A percentile compares a stretch with the other conserved stretches of the same genome.
Conservation (phyloP, 2,888 invertebrate genomes). For the Nemurella pictetii region DNA sequence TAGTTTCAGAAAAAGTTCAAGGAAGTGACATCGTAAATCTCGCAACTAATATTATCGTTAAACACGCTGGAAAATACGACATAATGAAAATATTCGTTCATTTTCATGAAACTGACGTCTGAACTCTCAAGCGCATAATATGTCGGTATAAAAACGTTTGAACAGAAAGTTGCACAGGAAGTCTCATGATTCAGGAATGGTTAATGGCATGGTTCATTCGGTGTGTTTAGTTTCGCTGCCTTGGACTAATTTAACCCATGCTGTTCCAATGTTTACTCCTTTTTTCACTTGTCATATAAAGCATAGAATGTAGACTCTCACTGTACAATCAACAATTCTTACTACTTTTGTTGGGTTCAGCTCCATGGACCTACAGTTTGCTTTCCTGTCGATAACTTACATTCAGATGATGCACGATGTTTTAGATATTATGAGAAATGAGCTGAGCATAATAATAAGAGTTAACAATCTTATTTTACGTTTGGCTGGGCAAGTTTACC, state of each 20-base stretch:
- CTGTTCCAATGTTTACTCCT: not conserved
- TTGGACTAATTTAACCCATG: not conserved
- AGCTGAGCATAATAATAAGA: not conserved
- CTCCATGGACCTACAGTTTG: too few species aligned
- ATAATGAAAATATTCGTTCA: not conserved
- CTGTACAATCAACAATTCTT: too few species aligned
- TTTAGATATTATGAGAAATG: too few species aligned
- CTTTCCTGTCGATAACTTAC: not conserved
- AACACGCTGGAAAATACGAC: not conserved
- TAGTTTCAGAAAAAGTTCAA: too few species aligned
- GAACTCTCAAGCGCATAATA: not conserved
- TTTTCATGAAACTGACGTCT: not conserved
- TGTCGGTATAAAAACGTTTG: not conserved
- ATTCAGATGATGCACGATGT: not conserved
- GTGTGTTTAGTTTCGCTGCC: not conserved
- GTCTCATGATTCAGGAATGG: not conserved
- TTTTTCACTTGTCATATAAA: not conserved
- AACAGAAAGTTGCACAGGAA: not conserved
- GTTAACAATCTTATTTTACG: not conserved
- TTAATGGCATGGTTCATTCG: not conserved
- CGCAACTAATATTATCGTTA: not conserved
- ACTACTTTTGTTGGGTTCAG: not conserved
- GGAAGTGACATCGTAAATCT: not conserved
- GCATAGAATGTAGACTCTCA: not conserved
- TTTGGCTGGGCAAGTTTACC: not conserved